Percentiles rank a stretch among this genome's conserved stretches.
phyloP scores from a whole-genome alignment of 2,888 invertebrate species.

The Drosophila sordidapex region DNA sequence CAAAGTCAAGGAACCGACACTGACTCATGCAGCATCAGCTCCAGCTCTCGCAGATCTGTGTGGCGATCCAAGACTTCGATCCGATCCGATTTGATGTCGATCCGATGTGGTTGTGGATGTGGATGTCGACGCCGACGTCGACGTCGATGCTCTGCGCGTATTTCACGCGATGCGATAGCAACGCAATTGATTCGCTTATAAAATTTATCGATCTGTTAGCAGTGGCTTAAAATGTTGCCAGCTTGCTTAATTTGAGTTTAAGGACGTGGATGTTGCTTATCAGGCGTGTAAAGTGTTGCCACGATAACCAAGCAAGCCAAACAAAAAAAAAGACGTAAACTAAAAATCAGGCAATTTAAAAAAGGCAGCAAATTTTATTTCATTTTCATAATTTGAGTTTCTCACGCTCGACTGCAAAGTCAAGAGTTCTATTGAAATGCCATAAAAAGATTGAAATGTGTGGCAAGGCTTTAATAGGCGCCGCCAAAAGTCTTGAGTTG shows the following conservation, averaged over 20 bases:
- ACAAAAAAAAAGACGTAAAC: not conserved
- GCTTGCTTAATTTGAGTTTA: constrained; percentile 35
- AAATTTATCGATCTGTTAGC: constrained; percentile 78
- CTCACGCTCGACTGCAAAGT: constrained; percentile 63
- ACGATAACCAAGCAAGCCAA: constrained; percentile 48
- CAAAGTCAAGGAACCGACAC: constrained; percentile 62
- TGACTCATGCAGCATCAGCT: constrained; percentile 45
- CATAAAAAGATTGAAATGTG: constrained; percentile 77
- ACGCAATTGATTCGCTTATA: constrained; percentile 82
- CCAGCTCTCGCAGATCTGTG: constrained; percentile 24
- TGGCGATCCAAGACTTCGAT: constrained; percentile 23
- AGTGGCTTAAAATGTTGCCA: constrained; percentile 58
- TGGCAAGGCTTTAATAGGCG: constrained; percentile 72
- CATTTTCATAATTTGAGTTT: constrained; percentile 74
- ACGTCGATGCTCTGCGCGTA: constrained; percentile 51
- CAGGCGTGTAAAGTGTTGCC: constrained; percentile 61
- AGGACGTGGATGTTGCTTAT: constrained; percentile 51
- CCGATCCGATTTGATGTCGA: constrained; percentile 32
- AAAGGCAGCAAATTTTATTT: constrained; percentile 35
- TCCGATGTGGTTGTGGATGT: constrained; percentile 28
- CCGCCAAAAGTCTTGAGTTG: constrained; percentile 53
- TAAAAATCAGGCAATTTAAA: constrained; percentile 14
- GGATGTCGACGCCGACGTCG: constrained; percentile 22
- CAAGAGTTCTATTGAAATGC: constrained; percentile 76
- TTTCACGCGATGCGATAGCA: constrained; percentile 78